Base-by-base conservation (phyloP, 2,888 invertebrate species). In the Idaea straminata region DNA sequence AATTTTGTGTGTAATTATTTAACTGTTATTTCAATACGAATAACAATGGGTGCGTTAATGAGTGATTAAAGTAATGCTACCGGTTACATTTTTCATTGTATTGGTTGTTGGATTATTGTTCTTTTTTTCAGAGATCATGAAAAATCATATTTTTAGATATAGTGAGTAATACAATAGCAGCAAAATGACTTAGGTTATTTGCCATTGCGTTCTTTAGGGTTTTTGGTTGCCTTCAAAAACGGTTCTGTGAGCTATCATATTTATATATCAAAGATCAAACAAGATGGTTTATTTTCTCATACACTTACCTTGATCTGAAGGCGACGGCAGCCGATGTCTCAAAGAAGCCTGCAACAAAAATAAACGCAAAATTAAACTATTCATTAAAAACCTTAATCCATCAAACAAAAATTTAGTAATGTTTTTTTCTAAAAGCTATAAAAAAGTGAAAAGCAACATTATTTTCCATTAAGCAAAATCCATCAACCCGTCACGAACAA, bases 261-360 rank as follows among this genome's bases (percentile, higher is more conserved):
- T 25, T 25, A 2, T 25, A 25, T 25, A 25, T 25, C 25, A 25
- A 25, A 25, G 25, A 25, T 25, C 25, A 25, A 25, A 25, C 25
- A 25, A 25, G 1, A 25, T 25, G 25, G 25, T 25, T 25, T 25
- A 25, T 25, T 25, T 25, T 3, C 25, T 25, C 1, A 47, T 47
- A 47, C 7, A 74, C 82, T 82, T 81, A 92, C 93, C 92, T 88
- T 91, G 90, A 75, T 91, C 89, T 64, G 85, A 78, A 5, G 92
- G 88, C 58, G 93, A 92, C 25, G 93, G 89, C 75, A 86, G 77
- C 63, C 93, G 86, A 66, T 88, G 91, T 72, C 91, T 84, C 67
- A 92, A 78, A 34, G 88, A 88, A 6, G 89, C 86, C 93, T 93
- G 93, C 59, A 93, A 92, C 86, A 91, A 88, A 82, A 72, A 13